A percentile compares a stretch with the other conserved stretches of the same genome.
phyloP scores from a whole-genome alignment of 2,888 invertebrate genomes.

The Erebia palarica region DNA sequence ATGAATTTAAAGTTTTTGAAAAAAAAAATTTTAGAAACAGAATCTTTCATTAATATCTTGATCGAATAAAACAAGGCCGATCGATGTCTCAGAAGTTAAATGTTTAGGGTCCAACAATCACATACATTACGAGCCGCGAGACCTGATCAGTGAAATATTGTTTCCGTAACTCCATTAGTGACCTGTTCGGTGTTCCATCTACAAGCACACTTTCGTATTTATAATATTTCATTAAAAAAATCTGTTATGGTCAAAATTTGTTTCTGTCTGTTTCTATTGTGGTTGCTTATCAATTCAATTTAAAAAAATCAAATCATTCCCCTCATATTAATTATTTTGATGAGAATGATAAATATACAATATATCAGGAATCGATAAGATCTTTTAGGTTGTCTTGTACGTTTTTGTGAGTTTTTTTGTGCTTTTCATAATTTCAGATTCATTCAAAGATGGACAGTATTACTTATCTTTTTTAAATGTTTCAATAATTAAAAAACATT shows the following conservation, averaged over 20 bases:
- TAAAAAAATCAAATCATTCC: neutral
- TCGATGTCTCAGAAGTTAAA: conserved; percentile 46
- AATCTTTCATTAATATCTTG: neutral
- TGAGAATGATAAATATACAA: neutral
- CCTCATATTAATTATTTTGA: neutral
- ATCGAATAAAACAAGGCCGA: neutral
- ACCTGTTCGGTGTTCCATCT: conserved; percentile 61
- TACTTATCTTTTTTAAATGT: too few relatives aligned
- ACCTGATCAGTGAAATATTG: conserved; percentile 69
- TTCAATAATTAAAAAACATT: too few relatives aligned
- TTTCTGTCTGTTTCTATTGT: too few relatives aligned
- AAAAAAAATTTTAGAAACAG: too few relatives aligned
- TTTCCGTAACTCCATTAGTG: conserved; percentile 73
- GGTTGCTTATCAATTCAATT: neutral
- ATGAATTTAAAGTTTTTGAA: too few relatives aligned
- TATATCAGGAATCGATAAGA: neutral
- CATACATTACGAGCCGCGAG: conserved; percentile 54
- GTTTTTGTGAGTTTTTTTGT: neutral
- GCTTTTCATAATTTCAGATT: too few relatives aligned
- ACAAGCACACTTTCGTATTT: conserved; percentile 36
- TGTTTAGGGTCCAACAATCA: conserved; percentile 68
- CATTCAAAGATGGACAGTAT: too few relatives aligned
- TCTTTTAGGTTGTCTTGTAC: too few relatives aligned
- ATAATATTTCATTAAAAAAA: too few relatives aligned
- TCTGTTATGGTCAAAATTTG: too few relatives aligned